These are phyloP conservation scores for Mesocricetus auratus DNA, from an alignment of 2,113 vertebrate genomes.

Conservation along the genomic window DNA sequence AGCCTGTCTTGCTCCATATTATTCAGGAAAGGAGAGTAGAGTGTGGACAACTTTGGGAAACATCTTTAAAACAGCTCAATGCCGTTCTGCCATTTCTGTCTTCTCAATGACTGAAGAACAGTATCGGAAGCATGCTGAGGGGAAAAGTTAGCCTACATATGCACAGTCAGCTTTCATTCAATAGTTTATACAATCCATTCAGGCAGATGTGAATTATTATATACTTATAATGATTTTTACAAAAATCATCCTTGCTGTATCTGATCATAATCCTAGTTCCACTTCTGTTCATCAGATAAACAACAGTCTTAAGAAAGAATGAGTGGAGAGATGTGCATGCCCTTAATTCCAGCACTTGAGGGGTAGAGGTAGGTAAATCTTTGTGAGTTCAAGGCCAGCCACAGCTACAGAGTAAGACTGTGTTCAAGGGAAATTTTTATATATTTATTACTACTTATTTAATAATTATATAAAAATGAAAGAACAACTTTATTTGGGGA, in stretches of 20 bases:
- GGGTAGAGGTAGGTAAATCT: neutral
- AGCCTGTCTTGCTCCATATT: neutral
- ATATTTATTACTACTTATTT: neutral
- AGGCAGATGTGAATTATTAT: neutral
- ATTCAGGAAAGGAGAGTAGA: neutral
- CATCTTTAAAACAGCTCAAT: neutral
- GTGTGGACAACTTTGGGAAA: neutral
- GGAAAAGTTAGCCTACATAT: neutral
- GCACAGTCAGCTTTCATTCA: constrained; percentile 13
- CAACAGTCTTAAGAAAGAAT: neutral
- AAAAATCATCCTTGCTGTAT: neutral
- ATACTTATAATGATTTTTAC: neutral
- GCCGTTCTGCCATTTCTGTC: neutral
- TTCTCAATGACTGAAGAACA: neutral
- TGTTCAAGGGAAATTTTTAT: neutral
- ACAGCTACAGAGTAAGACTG: neutral
- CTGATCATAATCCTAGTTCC: constrained; percentile 18
- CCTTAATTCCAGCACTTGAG: neutral
- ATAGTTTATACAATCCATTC: neutral
- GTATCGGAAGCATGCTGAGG: neutral
- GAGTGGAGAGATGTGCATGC: no score
- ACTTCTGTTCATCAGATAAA: constrained; percentile 28
- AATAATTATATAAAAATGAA: neutral
- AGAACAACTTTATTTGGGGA: neutral
- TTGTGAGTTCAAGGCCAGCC: neutral